Conservation (phyloP, 2,888 invertebrate genomes). For the Camptogramma bilineatum region DNA sequence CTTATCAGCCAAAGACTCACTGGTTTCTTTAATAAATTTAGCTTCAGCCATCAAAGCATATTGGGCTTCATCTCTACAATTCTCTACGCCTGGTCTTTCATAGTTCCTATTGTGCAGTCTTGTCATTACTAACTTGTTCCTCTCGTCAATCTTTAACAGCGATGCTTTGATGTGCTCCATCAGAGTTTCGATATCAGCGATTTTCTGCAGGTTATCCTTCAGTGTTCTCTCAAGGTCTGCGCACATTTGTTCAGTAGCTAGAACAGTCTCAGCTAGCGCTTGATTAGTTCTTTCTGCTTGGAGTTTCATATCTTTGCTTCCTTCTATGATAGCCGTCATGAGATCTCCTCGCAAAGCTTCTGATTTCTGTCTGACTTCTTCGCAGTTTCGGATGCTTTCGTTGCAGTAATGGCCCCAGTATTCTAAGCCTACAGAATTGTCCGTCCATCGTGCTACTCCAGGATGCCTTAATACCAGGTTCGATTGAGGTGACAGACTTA, state of each 20-base stretch:
- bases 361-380: conserved; percentile 90
- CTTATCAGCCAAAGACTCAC: conserved; percentile 83
- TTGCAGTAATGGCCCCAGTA: conserved; percentile 94
- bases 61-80: conserved; percentile 93
- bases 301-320: conserved; percentile 91
- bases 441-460: conserved; percentile 92
- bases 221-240: conserved; percentile 89
- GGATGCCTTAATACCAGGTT: conserved; percentile 89
- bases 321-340: conserved; percentile 90
- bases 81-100: conserved; percentile 91
- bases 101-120: conserved; percentile 90
- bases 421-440: conserved; percentile 85
- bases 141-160: conserved; percentile 89
- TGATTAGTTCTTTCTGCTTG: conserved; percentile 93
- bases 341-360: conserved; percentile 88
- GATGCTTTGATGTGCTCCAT: conserved; percentile 89
- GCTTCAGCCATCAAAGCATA: conserved; percentile 90
- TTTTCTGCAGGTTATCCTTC: conserved; percentile 89
- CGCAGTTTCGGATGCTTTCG: conserved; percentile 91
- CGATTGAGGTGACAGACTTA: conserved; percentile 88
- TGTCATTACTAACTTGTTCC: conserved; percentile 94
- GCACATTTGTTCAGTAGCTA: conserved; percentile 90
- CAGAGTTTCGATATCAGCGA: conserved; percentile 91
- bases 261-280: conserved; percentile 89
- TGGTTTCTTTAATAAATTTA: conserved; percentile 83